phyloP scores from a whole-genome alignment of 2,888 invertebrate genomes.

The Celastrina argiolus region DNA sequence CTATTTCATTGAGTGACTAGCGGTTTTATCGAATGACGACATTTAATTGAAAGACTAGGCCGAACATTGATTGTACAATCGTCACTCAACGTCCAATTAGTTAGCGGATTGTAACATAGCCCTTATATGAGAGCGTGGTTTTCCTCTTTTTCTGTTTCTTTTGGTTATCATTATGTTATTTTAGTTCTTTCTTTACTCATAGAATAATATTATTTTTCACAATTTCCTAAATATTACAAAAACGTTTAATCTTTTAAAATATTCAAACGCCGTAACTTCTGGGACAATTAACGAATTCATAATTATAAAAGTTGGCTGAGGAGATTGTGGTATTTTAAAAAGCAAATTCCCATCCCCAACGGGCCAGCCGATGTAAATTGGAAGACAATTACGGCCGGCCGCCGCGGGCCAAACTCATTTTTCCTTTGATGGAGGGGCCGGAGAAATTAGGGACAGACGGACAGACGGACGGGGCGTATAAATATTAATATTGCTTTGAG shows the following conservation, averaged over 20 bases:
- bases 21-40: too few species aligned
- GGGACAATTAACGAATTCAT: not conserved
- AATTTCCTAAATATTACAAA: not conserved
- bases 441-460: not conserved
- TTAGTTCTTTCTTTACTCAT: too few species aligned
- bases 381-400: conserved; percentile 3
- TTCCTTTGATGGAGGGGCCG: not conserved
- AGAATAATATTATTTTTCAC: not conserved
- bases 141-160: too few species aligned
- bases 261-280: not conserved
- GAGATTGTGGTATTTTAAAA: not conserved
- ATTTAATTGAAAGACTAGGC: too few species aligned
- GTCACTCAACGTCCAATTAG: too few species aligned
- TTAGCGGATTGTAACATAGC: too few species aligned
- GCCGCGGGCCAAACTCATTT: not conserved
- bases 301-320: not conserved
- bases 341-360: conserved; percentile 2
- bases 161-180: too few species aligned
- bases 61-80: too few species aligned
- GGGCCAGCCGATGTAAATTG: conserved; percentile 16
- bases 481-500: not conserved
- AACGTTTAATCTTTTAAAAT: not conserved
- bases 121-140: too few species aligned
- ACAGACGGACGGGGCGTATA: conserved; percentile 1
- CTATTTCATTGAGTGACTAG: too few species aligned